Base-by-base conservation (phyloP, 64 coral and sea anemone genomes). In the Pocillopora verrucosa region DNA sequence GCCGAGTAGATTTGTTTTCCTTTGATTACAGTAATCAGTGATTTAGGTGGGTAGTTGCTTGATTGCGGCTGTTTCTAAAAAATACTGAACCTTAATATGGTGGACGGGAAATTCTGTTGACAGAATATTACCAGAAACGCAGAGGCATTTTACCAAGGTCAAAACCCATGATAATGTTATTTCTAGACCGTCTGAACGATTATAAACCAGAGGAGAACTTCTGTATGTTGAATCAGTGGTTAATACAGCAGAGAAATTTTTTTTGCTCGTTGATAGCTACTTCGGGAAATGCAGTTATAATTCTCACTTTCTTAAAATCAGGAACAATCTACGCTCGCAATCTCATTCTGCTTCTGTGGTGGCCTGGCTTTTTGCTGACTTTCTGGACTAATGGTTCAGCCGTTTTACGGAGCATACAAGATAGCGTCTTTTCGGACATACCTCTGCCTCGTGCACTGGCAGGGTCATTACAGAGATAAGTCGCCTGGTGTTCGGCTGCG, bases 401-500 rank as follows among this genome's bases (percentile, higher is more conserved):
- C 89, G 15, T 91, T 56, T 37, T 91, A 83, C 67, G 68, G 80
- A 11, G 45, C 73, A 13, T 80, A 91, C 34, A 91, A 91, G 34
- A 41, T 76, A 5, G 89, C 89, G 25, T 65, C 38, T 91, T 0
- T 22, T 37, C 58, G 79, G 69, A 16, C 60, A 84, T 17, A 16
- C 5, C 15, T 61, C 41, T 16, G 5, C 60, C 11, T 57, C n/a
- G 16, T 91, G 89, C 68, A 73, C 70, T 2, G 5, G 70, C 0
- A 73, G 89, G 36, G 25, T 91, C 17, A 45, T 91, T 24, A 74
- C 34, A 6, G 89, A 91, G 69, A 75, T 65, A 6, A n/a, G 68
- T 91, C 7, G 89, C 89, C 11, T 91, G 89, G 89, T 74, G 84
- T 61, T 91, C 89, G 38, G 78, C 89, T 22, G 89, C 89, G 1